Conservation (phyloP, 2,888 invertebrate genomes). For the Chloroclysta siterata region DNA sequence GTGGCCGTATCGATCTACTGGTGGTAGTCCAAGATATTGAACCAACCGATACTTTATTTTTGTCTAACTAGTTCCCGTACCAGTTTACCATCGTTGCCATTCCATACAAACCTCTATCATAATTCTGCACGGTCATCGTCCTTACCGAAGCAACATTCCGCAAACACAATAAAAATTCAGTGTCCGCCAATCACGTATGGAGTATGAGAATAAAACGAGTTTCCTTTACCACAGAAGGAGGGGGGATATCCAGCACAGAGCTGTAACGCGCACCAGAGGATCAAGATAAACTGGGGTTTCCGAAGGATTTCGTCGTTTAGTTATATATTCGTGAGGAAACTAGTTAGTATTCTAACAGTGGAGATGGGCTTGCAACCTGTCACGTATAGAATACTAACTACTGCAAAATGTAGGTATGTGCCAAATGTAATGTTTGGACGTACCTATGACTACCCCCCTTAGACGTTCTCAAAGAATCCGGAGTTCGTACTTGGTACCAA, state of each 20-base stretch:
- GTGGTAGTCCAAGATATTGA: too few relatives aligned
- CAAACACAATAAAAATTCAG: constrained; percentile 53
- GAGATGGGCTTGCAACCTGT: too few relatives aligned
- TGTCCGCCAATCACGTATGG: constrained; percentile 56
- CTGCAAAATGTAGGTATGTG: too few relatives aligned
- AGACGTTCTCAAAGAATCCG: too few relatives aligned
- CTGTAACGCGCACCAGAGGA: constrained; percentile 1
- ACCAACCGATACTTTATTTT: not conserved
- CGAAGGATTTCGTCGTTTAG: not conserved
- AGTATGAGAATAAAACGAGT: constrained; percentile 56
- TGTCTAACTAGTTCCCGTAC: not conserved
- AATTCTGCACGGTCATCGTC: constrained; percentile 33
- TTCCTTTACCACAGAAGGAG: constrained; percentile 50
- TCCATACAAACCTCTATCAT: not conserved
- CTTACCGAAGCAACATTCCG: constrained; percentile 35
- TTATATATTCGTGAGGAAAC: too few relatives aligned
- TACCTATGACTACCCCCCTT: too few relatives aligned
- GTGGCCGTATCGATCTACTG: too few relatives aligned
- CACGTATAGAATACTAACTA: too few relatives aligned
- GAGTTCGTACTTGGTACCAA: too few relatives aligned
- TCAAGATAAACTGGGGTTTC: not conserved
- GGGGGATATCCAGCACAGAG: constrained; percentile 20
- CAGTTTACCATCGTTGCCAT: constrained; percentile 7
- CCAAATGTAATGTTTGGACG: too few relatives aligned
- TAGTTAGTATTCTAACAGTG: too few relatives aligned